Percentiles rank a stretch among this genome's conserved stretches.
Evolutionary conservation across 2,888 invertebrate genomes (phyloP).

Genomic region (Xanthorhoe spadicearia): DNA sequence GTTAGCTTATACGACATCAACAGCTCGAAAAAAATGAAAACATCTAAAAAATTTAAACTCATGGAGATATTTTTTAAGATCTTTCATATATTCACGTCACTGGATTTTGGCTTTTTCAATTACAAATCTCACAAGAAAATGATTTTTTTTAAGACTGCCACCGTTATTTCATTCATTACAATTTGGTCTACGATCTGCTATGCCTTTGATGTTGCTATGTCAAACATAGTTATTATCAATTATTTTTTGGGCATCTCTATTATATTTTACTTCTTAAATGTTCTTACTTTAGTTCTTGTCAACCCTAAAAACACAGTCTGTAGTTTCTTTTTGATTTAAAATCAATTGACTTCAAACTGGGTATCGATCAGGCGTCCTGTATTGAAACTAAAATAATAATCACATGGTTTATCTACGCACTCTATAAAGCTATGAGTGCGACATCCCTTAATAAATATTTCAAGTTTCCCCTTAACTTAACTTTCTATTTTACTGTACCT

Average conservation of each 20-base stretch:
- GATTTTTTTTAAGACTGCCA: conserved; percentile 4
- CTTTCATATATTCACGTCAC: not conserved
- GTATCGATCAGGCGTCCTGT: not conserved
- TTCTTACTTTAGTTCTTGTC: not conserved
- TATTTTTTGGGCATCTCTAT: too few relatives aligned
- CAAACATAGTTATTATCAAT: not conserved
- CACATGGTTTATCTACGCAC: not conserved
- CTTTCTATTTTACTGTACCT: too few relatives aligned
- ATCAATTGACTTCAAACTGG: not conserved
- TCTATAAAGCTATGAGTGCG: too few relatives aligned
- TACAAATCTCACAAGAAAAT: conserved; percentile 7
- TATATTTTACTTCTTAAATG: too few relatives aligned
- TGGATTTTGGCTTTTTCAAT: conserved; percentile 26
- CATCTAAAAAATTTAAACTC: not conserved
- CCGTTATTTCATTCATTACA: not conserved
- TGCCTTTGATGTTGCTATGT: not conserved
- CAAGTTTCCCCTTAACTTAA: too few relatives aligned
- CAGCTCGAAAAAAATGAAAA: too few relatives aligned
- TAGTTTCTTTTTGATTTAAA: conserved; percentile 5
- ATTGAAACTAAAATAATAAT: conserved; percentile 7
- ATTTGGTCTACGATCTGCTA: not conserved
- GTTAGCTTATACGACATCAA: too few relatives aligned
- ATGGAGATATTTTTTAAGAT: conserved; percentile 1
- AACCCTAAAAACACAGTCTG: not conserved
- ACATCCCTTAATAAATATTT: too few relatives aligned